phyloP scores from a whole-genome alignment of 1,140 invertebrate species.

The Branchinecta lynchi region DNA sequence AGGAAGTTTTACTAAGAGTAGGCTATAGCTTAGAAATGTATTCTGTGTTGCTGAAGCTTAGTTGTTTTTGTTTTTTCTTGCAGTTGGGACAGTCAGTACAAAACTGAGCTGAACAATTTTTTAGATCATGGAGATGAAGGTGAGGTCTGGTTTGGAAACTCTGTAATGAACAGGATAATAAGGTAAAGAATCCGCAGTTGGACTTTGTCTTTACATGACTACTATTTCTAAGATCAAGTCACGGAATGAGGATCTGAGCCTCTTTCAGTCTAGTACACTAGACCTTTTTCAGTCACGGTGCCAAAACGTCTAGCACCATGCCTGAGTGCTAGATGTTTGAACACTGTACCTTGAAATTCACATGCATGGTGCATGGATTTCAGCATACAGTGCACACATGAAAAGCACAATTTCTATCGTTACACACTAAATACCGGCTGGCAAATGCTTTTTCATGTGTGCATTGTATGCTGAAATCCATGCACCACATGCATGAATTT shows the following conservation, averaged over 20 bases:
- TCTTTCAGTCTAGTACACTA: slow-evolving; percentile 28
- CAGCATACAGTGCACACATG: no score
- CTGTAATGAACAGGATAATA: slow-evolving; percentile 53
- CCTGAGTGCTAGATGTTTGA: no score
- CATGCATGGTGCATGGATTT: no score
- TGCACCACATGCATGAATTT: no score
- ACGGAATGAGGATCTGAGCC: slow-evolving; percentile 25
- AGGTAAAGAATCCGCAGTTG: slow-evolving; percentile 35
- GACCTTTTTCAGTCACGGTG: slow-evolving; percentile 22
- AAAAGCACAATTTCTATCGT: no score
- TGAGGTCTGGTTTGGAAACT: slow-evolving; percentile 84
- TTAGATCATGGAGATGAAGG: slow-evolving; percentile 67
- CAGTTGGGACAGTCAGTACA: slow-evolving; percentile 69
- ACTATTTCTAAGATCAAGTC: slow-evolving; percentile 25
- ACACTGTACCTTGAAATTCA: no score
- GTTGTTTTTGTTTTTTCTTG: background rate
- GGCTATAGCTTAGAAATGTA: no score
- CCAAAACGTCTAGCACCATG: no score
- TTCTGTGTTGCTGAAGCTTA: background rate
- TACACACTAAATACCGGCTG: no score
- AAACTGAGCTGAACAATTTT: slow-evolving; percentile 64
- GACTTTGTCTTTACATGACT: slow-evolving; percentile 24
- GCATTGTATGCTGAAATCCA: no score
- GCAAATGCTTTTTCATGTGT: no score
- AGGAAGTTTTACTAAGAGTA: no score